phyloP scores from a whole-genome alignment of 2,888 invertebrate genomes.

The Monochamus alternatus region DNA sequence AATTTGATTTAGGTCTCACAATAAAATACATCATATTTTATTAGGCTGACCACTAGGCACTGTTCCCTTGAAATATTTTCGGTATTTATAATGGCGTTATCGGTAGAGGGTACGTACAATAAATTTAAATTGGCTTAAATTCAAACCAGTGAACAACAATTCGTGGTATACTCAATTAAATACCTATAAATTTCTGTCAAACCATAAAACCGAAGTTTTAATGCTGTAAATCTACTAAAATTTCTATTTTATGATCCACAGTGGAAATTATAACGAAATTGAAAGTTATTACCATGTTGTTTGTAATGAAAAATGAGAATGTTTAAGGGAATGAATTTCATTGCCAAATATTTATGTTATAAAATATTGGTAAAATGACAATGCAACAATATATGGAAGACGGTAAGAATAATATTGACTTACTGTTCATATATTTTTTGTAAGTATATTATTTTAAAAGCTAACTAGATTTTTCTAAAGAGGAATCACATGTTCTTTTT shows the following conservation, averaged over 20 bases:
- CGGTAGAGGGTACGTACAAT: not conserved
- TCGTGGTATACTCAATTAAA: slow-evolving; percentile 17
- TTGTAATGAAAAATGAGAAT: too few species aligned
- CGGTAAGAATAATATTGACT: too few species aligned
- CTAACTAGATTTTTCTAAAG: too few species aligned
- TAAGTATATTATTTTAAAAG: too few species aligned
- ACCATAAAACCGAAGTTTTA: not conserved
- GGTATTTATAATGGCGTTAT: not conserved
- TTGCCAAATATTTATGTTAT: too few species aligned
- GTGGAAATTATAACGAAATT: slow-evolving; percentile 1
- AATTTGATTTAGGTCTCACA: too few species aligned
- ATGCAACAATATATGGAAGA: too few species aligned
- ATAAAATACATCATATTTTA: not conserved
- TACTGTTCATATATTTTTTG: too few species aligned
- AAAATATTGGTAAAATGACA: too few species aligned
- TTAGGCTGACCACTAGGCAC: not conserved
- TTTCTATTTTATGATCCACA: not conserved
- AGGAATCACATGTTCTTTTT: too few species aligned
- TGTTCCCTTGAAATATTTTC: not conserved
- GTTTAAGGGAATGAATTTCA: too few species aligned
- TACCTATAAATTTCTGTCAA: not conserved
- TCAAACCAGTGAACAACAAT: not conserved
- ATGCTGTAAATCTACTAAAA: not conserved
- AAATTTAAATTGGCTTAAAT: not conserved
- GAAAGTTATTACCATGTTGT: not conserved